Evolutionary conservation across 2,797 vertebrate species (phyloP).

Genomic region (Sebastes baramenuke): DNA sequence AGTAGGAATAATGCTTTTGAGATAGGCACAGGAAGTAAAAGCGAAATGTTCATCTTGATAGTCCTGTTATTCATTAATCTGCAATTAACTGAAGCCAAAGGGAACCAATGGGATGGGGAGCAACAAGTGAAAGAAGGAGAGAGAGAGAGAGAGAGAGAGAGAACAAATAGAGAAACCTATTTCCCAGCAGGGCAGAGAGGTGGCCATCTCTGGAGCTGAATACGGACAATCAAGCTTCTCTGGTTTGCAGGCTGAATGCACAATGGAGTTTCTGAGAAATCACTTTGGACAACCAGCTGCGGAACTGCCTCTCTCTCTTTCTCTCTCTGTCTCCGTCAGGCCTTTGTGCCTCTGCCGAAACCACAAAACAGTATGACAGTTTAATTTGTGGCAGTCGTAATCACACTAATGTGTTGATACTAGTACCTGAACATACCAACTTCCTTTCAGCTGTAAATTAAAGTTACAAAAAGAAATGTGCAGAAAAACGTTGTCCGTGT

Average conservation of each 20-base stretch:
- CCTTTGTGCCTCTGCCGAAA: background rate
- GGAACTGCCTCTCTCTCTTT: background rate
- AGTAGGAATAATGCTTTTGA: background rate
- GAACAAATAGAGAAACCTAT: slow-evolving; percentile 29
- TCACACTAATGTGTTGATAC: background rate
- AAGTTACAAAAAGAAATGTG: no score
- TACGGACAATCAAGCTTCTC: slow-evolving; percentile 28
- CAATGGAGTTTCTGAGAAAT: slow-evolving; percentile 52
- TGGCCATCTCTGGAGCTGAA: slow-evolving; percentile 38
- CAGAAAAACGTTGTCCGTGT: background rate
- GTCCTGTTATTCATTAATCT: no score
- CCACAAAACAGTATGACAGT: background rate
- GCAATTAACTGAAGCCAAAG: no score
- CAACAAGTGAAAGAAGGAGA: background rate
- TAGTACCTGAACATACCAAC: background rate
- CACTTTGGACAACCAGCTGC: slow-evolving; percentile 51
- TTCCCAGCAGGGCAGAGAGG: slow-evolving; percentile 42
- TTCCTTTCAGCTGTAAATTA: background rate
- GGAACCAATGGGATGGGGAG: background rate
- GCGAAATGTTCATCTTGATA: no score
- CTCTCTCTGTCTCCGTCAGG: background rate
- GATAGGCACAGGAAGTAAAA: background rate
- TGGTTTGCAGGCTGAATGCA: slow-evolving; percentile 45
- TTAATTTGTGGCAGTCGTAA: background rate
- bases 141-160: background rate